Evolutionary conservation across 1,140 invertebrate species (phyloP), one percentile per base, ranked within the genome.

Genomic region (Rhynchophorus ferrugineus): DNA sequence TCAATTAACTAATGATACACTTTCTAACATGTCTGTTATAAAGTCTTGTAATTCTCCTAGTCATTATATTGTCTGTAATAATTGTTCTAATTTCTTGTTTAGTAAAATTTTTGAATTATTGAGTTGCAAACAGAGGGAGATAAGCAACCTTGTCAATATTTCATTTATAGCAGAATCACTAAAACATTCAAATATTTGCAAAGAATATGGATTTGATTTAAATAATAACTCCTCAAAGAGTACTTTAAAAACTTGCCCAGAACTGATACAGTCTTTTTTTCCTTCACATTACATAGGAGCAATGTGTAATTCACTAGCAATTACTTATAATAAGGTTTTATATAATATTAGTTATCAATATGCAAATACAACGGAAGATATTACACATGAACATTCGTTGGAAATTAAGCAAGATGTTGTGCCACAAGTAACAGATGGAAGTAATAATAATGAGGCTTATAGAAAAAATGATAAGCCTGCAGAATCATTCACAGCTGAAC

Each of bases 251-350:
- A 34, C 46, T 35, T 18, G 29, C 49, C 22, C 46, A 34, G 18
- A 44, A 24, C 54, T 37, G 17, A 38, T 61, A n/a, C 24, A 67
- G 66, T 71, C 52, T 62, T 65, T 86, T 54, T 78, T 87, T 60
- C 73, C 79, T 9, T 60, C 73, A 2, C 79, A 81, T 56, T 85
- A 85, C 62, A 68, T 89, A 43, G 78, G 84, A 8, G 84, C 85
- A n/a, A 69, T 89, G 35, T 91, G 87, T 66, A 86, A 87, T 65
- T 72, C 81, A 29, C 64, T 85, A 16, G 82, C 81, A 2, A 76
- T 81, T 34, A 74, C 75, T 34, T 77, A 83, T 53, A 78, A 78
- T 42, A 82, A 82, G 66, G 76, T 81, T n/a, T 74, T 78, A n/a
- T 66, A 83, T 39, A 84, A 84, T 60, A 73, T 75, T 2, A 79